Evolutionary conservation across 2,113 vertebrate species (phyloP), one percentile per base, ranked within the genome.

Genomic region (Rhipidura dahli): DNA sequence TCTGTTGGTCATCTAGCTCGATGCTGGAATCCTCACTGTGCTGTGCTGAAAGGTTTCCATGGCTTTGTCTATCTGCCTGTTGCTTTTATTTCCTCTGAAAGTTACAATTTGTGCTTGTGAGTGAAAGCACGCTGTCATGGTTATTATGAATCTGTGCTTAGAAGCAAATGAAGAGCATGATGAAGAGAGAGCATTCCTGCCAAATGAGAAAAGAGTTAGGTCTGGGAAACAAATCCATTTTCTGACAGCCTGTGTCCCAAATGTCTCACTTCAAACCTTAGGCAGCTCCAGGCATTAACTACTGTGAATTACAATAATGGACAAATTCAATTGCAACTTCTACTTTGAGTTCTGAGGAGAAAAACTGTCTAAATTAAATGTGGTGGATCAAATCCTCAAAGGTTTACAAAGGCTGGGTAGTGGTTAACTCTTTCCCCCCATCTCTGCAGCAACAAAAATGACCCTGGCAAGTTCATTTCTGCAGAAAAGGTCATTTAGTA

Each of bases 81-180:
- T 70, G 63, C 87, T 92, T 90, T 96, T 88, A 51, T 88, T 94
- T 86, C 51, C 64, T 89, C 16, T 22, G 28, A 78, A 93, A 92
- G 49, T 83, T 87, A 78, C 31, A 75, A 40, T 75, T 93, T 90
- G 76, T 96, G 68, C 80, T 71, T 83, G 56, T 76, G 57, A 76
- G 44, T 39, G 75, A 78, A 93, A 83, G 88, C 79, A 84, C 0
- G 0, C 54, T 88, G 59, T 77, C 15, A 8, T 66, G 37, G 27
- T 60, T 86, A 27, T 88, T 95, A 71, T 11, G 71, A 63, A 78
- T 93, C 35, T 88, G 83, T 90, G 39, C 93, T 91, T 30, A 49
- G 87, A 73, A 68, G 31, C 82, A 93, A 83, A 90, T 83, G 51
- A 94, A 71, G 88, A 89, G 31, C 64, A 15, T 83, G 79, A 83